These are phyloP conservation scores for Norana najaformis DNA, from an alignment of 2,888 invertebrate genomes.

Conservation along the genomic window DNA sequence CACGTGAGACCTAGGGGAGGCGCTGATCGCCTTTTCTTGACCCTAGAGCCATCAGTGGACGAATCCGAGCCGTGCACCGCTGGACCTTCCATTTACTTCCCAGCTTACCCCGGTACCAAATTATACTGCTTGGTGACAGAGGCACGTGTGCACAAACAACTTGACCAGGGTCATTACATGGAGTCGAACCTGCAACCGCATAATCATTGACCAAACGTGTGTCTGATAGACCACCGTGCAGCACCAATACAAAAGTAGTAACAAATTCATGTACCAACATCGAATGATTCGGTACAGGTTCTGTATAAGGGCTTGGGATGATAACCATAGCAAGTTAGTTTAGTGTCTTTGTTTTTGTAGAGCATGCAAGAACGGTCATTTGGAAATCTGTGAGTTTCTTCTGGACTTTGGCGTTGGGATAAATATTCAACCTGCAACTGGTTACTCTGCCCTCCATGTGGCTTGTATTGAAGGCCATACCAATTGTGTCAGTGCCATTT, in stretches of 20 bases:
- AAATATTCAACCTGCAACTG: slow-evolving; percentile 83
- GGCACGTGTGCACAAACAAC: too few species aligned
- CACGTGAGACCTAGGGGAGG: too few species aligned
- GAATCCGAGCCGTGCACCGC: too few species aligned
- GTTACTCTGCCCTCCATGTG: slow-evolving; percentile 88
- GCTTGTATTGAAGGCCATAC: slow-evolving; percentile 83
- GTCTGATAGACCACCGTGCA: background rate
- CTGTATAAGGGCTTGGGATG: background rate
- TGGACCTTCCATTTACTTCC: too few species aligned
- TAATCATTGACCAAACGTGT: background rate
- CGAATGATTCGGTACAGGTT: background rate
- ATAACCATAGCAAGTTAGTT: background rate
- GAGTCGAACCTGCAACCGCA: background rate
- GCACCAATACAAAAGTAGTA: too few species aligned
- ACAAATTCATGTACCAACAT: too few species aligned
- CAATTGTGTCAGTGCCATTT: slow-evolving; percentile 75
- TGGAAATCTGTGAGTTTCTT: slow-evolving; percentile 76
- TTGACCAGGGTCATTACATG: background rate
- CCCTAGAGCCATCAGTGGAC: too few species aligned
- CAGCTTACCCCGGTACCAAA: too few species aligned
- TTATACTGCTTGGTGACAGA: too few species aligned
- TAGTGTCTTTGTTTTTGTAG: slow-evolving; percentile 63
- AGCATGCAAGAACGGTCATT: slow-evolving; percentile 82
- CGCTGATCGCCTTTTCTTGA: too few species aligned
- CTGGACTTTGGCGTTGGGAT: slow-evolving; percentile 84